These are phyloP conservation scores for Dimorphilus gyrociliatus DNA, from an alignment of 2,888 invertebrate genomes.

Conservation along the genomic window DNA sequence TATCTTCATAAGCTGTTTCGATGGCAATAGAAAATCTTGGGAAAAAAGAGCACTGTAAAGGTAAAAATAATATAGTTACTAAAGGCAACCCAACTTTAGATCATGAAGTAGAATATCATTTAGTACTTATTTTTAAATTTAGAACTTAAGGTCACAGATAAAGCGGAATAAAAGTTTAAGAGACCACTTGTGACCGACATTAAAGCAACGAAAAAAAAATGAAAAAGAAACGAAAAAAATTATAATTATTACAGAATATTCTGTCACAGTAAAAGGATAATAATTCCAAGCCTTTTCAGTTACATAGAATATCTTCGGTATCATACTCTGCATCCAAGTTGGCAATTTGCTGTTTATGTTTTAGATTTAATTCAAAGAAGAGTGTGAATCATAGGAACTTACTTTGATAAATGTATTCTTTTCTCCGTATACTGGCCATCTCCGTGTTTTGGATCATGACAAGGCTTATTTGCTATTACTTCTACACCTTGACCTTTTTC, in stretches of 20 bases:
- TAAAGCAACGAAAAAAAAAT: background rate
- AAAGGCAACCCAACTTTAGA: too few relatives aligned
- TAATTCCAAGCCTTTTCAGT: conserved; percentile 90
- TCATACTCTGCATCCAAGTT: conserved; percentile 68
- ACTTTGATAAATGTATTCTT: conserved; percentile 73
- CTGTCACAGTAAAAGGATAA: conserved; percentile 74
- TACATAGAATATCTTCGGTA: conserved; percentile 76
- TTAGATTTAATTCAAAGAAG: background rate
- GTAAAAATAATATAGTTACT: too few relatives aligned
- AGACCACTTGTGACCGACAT: background rate
- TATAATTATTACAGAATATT: conserved; percentile 12
- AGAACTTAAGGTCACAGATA: too few relatives aligned
- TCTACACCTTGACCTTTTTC: conserved; percentile 78
- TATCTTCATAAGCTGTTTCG: conserved; percentile 73
- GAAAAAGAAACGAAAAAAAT: background rate
- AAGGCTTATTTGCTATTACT: conserved; percentile 64
- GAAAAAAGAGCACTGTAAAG: conserved; percentile 64
- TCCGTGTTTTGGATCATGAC: conserved; percentile 60
- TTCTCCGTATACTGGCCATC: conserved; percentile 77
- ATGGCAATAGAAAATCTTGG: conserved; percentile 69
- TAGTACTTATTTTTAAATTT: too few relatives aligned
- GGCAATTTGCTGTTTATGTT: conserved; percentile 56
- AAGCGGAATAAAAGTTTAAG: background rate
- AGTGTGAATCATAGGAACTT: too few relatives aligned
- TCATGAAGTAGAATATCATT: too few relatives aligned